Percentiles rank a stretch among this genome's conserved stretches.
Conservation (phyloP, 2,888 invertebrate species). For the Sinopyrophorus schimmeli region DNA sequence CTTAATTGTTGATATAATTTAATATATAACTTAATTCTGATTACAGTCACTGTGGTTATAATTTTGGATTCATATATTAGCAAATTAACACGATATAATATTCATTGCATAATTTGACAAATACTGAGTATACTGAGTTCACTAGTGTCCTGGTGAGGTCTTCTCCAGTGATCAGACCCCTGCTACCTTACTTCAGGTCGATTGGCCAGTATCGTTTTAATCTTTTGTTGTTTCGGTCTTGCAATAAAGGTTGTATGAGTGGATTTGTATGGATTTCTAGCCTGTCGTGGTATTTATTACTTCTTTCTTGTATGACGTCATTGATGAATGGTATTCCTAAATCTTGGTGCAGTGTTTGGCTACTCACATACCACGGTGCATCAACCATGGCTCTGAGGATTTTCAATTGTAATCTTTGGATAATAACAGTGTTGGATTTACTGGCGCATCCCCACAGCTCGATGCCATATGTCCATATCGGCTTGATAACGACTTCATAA, state of each 20-base stretch:
- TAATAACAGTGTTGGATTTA: not conserved
- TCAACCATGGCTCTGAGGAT: not conserved
- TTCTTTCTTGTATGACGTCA: constrained; percentile 3
- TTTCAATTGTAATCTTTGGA: constrained; percentile 1
- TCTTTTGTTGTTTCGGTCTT: constrained; percentile 3
- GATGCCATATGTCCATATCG: constrained; percentile 1
- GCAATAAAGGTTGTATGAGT: constrained; percentile 1
- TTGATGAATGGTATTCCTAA: constrained; percentile 6
- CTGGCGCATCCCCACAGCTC: constrained; percentile 5
- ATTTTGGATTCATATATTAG: too few relatives aligned
- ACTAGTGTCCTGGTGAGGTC: too few relatives aligned
- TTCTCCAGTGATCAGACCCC: too few relatives aligned
- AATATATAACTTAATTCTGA: too few relatives aligned
- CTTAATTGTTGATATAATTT: too few relatives aligned
- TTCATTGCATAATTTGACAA: too few relatives aligned
- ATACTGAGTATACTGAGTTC: too few relatives aligned
- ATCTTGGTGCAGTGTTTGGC: constrained; percentile 4
- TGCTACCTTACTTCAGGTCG: too few relatives aligned
- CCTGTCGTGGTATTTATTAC: constrained; percentile 6
- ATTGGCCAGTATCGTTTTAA: constrained; percentile 4
- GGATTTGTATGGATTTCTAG: constrained; percentile 3
- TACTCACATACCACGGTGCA: constrained; percentile 4
- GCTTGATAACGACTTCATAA: constrained; percentile 2
- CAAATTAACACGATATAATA: too few relatives aligned
- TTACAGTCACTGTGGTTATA: too few relatives aligned